Base-by-base conservation (phyloP, 2,113 vertebrate genomes). In the Lates calcarifer region DNA sequence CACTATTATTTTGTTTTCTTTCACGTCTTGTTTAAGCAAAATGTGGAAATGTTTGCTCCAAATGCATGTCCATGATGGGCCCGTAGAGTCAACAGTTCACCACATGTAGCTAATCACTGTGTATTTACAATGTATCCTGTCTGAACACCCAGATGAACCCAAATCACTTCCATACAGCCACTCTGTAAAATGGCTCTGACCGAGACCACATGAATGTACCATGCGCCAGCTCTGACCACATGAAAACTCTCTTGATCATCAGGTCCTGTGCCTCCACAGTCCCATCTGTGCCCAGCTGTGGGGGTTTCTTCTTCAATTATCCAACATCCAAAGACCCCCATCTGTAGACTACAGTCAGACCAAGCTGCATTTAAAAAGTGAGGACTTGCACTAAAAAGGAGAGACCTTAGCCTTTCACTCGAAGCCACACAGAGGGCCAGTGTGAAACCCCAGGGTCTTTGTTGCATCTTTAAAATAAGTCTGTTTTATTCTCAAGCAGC, bases 151-250 rank as follows among this genome's bases (percentile, higher is more conserved):
- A 93, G 85, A 90, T 87, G 77, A 89, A 78, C 74, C 74, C 77
- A 92, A 94, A 94, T 93, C 84, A 82, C 91, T 92, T 93, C 90
- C 93, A 94, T 90, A 45, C 87, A 84, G 79, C 79, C 79, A 65
- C 81, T 90, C 85, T 62, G 80, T 74, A 74, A 87, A 84, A 62
- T 1, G 66, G 63, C 81, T 81, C 82, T 62, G 80, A 77, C 81
- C 63, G 67, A 67, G 82, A 87, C 88, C 91, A 91, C 89, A 90
- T 91, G 77, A 92, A 90, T 81, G 78, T 4, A 58, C 43, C 47
- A 0, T 80, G 79, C 57, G 29, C 79, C 68, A 10, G 74, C 58
- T 65, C 80, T 69, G 75, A 87, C 89, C 91, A 91, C 91, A 91
- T 91, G 45, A 91, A 90, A 90, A 82, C 67, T 11, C 64, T 71